A percentile compares a stretch with the other conserved stretches of the same genome.
Evolutionary conservation across 2,113 vertebrate genomes (phyloP).

Genomic region (Phaethon lepturus): DNA sequence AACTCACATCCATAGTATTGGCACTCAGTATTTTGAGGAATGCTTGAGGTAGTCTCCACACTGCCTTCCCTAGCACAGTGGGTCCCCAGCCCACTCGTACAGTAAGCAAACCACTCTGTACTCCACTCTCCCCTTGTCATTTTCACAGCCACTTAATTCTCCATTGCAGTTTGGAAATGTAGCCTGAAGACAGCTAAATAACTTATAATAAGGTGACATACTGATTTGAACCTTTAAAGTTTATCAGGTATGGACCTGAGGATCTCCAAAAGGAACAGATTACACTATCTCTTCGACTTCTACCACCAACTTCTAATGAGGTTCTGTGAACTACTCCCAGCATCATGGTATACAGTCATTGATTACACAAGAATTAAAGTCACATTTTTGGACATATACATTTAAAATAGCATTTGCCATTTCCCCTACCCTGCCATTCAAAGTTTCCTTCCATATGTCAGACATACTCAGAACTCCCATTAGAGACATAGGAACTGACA

Average conservation of each 20-base stretch:
- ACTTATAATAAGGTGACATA: not conserved
- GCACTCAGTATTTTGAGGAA: not conserved
- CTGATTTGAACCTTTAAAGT: no score
- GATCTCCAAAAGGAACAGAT: not conserved
- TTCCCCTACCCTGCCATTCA: not conserved
- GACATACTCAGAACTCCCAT: not conserved
- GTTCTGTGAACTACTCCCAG: not conserved
- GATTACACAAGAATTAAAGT: not conserved
- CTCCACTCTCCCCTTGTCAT: accelerated
- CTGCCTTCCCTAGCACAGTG: not conserved
- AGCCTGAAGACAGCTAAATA: not conserved
- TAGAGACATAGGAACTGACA: not conserved
- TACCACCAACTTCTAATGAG: not conserved
- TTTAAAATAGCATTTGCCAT: not conserved
- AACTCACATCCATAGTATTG: accelerated
- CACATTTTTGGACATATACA: not conserved
- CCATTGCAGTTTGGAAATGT: not conserved
- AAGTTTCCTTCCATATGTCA: not conserved
- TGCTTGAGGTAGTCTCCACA: not conserved
- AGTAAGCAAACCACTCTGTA: not conserved
- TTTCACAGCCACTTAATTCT: not conserved
- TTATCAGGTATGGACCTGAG: not conserved
- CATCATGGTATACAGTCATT: not conserved
- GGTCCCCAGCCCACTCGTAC: not conserved
- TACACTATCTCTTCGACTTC: not conserved